Evolutionary conservation across 2,113 vertebrate genomes (phyloP), one percentile per base, ranked within the genome.

Genomic region (Myotis davidii): DNA sequence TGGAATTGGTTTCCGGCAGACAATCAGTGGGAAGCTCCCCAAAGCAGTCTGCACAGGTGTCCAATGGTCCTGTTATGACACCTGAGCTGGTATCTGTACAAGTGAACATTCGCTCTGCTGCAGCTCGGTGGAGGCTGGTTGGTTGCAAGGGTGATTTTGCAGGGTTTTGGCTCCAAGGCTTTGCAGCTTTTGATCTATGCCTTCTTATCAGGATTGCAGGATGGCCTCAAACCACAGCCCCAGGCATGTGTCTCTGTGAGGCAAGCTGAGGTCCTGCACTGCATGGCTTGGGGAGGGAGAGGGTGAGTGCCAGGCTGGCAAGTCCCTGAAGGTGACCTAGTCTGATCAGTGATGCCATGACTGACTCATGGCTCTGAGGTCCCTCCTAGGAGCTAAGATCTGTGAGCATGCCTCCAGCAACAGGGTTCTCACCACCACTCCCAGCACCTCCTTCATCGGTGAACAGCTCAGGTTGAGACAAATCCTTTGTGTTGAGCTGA

Each of bases 351-450:
- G 61, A 74, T 9, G n/a, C 16, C 13, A 34, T 4, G 16, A 29
- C 65, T 59, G 21, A 67, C 56, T 83, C 27, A 1, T 0, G 9
- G 21, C n/a, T 78, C 37, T 59, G n/a, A 29, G 52, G 10, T 52
- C 11, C 39, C 52, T 52, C 27, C 59, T 6, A 6, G 39, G 34
- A 81, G 79, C 45, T n/a, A 3, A 6, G 10, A 16, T 37, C 20
- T 50, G n/a, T 21, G 32, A 32, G 21, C 29, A 8, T 5, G 2
- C 37, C 69, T 48, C 65, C 65, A 37, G 25, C 0, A 0, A 92
- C 9, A 0, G 27, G 52, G 3, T 25, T 65, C 89, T 85, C 25
- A 16, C 39, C 72, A 48, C 42, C n/a, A 25, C 13, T 6, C 70
- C 32, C 32, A 64, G 14, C 1, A 59, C 25, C 0, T 20, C 37